Evolutionary conservation across 2,113 vertebrate genomes (phyloP).

Genomic region (Talpa occidentalis): DNA sequence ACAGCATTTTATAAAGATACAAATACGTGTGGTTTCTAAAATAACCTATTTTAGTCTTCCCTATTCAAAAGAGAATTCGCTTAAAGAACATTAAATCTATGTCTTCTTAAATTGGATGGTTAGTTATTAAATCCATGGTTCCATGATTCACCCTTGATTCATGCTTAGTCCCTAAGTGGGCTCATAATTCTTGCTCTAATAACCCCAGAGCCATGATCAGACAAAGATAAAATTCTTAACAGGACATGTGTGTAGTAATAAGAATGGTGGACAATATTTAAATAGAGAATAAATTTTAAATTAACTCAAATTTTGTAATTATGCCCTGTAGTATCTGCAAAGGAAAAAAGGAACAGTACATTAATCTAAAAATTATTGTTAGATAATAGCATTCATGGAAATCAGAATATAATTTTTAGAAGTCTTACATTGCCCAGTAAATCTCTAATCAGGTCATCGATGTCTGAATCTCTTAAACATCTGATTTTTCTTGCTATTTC

Average conservation of each 20-base stretch:
- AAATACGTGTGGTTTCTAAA: background rate
- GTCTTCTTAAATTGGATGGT: background rate
- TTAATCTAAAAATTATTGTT: slow-evolving; percentile 54
- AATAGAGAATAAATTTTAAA: slow-evolving; percentile 18
- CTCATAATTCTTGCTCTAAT: background rate
- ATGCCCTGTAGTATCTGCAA: slow-evolving; percentile 1
- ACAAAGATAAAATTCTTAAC: slow-evolving; percentile 30
- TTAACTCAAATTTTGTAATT: slow-evolving; percentile 35
- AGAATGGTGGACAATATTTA: background rate
- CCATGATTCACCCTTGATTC: background rate
- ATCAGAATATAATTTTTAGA: background rate
- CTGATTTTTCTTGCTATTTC: background rate
- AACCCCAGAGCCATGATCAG: background rate
- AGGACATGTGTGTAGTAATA: background rate
- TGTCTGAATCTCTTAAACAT: background rate
- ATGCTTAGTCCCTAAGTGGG: background rate
- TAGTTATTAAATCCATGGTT: slow-evolving; percentile 35
- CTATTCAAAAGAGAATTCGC: background rate
- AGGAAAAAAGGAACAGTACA: background rate
- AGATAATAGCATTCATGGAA: background rate
- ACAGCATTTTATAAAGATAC: background rate
- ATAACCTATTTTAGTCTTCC: background rate
- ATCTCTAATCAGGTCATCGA: background rate
- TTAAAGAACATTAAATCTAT: background rate
- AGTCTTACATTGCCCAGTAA: background rate